Evolutionary conservation across 2,113 vertebrate species (phyloP).

Genomic region (Empidonax traillii): DNA sequence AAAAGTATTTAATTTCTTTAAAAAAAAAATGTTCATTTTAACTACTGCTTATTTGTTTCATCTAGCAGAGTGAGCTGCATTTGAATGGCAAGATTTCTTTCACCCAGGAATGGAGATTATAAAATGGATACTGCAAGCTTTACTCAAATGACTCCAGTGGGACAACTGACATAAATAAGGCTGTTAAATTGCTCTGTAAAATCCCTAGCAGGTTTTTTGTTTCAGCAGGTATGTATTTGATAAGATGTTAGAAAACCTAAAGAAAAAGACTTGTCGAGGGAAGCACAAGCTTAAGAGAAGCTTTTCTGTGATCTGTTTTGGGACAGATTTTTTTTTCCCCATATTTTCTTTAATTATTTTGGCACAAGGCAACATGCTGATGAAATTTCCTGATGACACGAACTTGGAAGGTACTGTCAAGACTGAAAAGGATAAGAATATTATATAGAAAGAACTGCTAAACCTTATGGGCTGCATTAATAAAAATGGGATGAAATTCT

Average conservation of each 20-base stretch:
- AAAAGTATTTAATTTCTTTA: not conserved
- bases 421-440: not conserved
- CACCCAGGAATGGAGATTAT: not conserved
- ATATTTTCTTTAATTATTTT: conserved; percentile 23
- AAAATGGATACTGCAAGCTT: conserved; percentile 1
- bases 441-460: not conserved
- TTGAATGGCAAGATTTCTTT: not conserved
- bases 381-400: not conserved
- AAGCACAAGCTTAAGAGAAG: not conserved
- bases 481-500: not conserved
- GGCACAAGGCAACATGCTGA: not conserved
- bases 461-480: not conserved
- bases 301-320: not conserved
- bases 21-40: not conserved
- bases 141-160: not conserved
- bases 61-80: not conserved
- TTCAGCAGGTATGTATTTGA: not conserved
- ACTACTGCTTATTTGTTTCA: not conserved
- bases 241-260: not conserved
- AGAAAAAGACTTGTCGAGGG: not conserved
- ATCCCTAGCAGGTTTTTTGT: not conserved
- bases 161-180: not conserved
- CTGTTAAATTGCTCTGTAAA: not conserved
- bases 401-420: not conserved
- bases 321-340: not conserved